Evolutionary conservation across 2,888 invertebrate species (phyloP).

Genomic region (Daptonema setosum): DNA sequence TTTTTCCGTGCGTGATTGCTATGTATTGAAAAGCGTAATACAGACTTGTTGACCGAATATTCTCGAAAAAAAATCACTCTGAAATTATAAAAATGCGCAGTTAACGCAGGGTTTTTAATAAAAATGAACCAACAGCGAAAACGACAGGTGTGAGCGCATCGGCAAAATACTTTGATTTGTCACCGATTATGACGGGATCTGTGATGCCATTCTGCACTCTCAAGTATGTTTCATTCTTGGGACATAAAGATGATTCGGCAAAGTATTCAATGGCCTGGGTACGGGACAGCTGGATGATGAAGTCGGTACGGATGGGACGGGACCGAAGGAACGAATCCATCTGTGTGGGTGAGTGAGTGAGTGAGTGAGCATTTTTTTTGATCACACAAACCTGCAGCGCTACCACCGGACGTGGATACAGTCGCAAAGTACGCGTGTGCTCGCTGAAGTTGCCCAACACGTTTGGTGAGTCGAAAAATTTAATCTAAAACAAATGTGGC

Average conservation of each 20-base stretch:
- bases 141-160: constrained; percentile 63
- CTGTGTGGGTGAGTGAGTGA: constrained; percentile 59
- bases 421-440: constrained; percentile 76
- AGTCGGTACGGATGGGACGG: constrained; percentile 62
- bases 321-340: constrained; percentile 72
- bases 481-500: constrained; percentile 45
- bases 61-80: too few species aligned
- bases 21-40: neutral
- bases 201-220: constrained; percentile 83
- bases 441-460: constrained; percentile 89
- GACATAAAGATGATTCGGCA: constrained; percentile 92
- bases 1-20: too few species aligned
- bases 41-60: neutral
- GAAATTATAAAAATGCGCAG: too few species aligned
- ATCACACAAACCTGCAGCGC: constrained; percentile 54
- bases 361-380: constrained; percentile 33
- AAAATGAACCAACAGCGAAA: constrained; percentile 36
- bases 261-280: constrained; percentile 71
- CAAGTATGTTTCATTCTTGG: constrained; percentile 86
- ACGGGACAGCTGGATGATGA: constrained; percentile 62
- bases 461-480: constrained; percentile 93
- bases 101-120: neutral
- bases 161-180: constrained; percentile 91
- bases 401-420: constrained; percentile 93
- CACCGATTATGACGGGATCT: constrained; percentile 81